Evolutionary conservation across 2,797 vertebrate genomes (phyloP).

Genomic region (Halcyon smyrnensis): DNA sequence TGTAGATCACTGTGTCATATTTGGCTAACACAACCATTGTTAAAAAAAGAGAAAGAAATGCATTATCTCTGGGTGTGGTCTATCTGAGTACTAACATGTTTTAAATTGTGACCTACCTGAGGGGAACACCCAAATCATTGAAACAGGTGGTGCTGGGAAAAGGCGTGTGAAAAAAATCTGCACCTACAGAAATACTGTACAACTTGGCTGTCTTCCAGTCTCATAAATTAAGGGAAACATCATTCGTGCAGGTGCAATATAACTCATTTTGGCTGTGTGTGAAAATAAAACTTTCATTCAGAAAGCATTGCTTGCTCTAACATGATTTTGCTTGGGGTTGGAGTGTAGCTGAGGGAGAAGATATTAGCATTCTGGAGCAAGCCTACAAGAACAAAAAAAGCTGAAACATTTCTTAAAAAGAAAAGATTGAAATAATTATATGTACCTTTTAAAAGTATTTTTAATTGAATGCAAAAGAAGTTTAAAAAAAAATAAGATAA

Average conservation of each 20-base stretch:
- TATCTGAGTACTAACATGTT: slow-evolving; percentile 61
- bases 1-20: background rate
- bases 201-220: slow-evolving; percentile 57
- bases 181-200: background rate
- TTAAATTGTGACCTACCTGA: slow-evolving; percentile 52
- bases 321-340: slow-evolving; percentile 62
- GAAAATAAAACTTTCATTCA: slow-evolving; percentile 66
- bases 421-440: slow-evolving; percentile 11
- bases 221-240: slow-evolving; percentile 53
- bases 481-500: background rate
- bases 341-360: background rate
- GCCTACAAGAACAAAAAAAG: background rate
- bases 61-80: slow-evolving; percentile 50
- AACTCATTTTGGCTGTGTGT: slow-evolving; percentile 51
- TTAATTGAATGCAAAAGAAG: background rate
- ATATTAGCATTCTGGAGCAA: background rate
- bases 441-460: background rate
- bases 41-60: background rate
- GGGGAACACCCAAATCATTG: slow-evolving; percentile 53
- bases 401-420: background rate
- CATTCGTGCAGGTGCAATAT: slow-evolving; percentile 61
- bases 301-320: slow-evolving; percentile 51
- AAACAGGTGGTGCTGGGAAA: slow-evolving; percentile 59
- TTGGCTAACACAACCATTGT: background rate
- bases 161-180: slow-evolving; percentile 35